Evolutionary conservation across 2,888 invertebrate genomes (phyloP), one percentile per base, ranked within the genome.

Genomic region (Trissolcus brochymenae): DNA sequence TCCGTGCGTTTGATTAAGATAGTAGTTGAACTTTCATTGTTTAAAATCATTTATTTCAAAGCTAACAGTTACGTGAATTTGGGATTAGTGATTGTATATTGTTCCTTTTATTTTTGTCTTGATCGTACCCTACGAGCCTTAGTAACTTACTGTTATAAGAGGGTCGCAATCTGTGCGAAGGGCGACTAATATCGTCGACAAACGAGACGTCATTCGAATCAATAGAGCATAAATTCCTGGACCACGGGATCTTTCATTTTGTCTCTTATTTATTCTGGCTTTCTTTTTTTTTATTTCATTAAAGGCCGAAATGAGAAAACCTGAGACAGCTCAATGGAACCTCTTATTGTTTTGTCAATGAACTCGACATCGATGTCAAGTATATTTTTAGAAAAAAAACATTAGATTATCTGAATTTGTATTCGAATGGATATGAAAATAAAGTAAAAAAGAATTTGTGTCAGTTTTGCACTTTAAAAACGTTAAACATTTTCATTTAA

Each of bases 211-310:
- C 35, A 35, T 82, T 80, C 80, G 85, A 87, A 87, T 88, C 88
- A 86, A 88, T 87, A 82, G 84, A 87, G 88, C 87, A 84, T 85
- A 83, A 85, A 82, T 83, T 83, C 85, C 85, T 82, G 85, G 86
- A 84, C 83, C 81, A 78, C 81, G 76, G 41, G 64, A 73, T 68
- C 50, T 66, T 78, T 59, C 57, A 60, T 60, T 46, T 55, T 17
- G 29, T 3, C 40, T 40, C 19, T 51, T 51, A 61, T 61, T 61
- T 61, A 51, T 51, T 14, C 40, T 25, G 4, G 14, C 61, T 61
- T 51, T 19, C 40, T 40, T 11, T 9, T 51, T 14, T 13, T 61
- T 50, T 16, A 51, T 61, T 51, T 53, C 21, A 13, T 21, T 53
- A 21, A 25, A 50, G 17, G 19, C 19, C 50, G 25, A 25, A 50